phyloP scores from a whole-genome alignment of 2,888 invertebrate genomes.

The Conus canariensis region DNA sequence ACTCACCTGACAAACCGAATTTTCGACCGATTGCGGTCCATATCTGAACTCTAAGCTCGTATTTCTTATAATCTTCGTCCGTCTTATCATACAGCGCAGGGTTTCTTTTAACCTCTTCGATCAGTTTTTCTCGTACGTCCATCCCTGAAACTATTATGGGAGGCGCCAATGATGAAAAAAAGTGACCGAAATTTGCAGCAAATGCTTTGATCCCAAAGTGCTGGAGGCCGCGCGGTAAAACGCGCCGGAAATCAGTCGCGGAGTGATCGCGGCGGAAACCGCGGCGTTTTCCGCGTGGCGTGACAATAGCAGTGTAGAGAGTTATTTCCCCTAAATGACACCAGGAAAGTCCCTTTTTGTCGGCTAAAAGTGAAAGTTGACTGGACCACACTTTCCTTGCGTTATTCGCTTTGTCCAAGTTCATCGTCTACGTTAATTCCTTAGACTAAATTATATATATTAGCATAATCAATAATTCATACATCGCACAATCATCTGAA shows the following conservation, averaged over 20 bases:
- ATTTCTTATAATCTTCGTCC: constrained; percentile 12
- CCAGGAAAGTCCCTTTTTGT: not conserved
- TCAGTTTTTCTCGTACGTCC: not conserved
- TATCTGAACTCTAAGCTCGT: not conserved
- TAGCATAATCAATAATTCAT: too few species aligned
- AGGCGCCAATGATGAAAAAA: too few species aligned
- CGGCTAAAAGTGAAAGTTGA: not conserved
- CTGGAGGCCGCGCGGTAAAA: constrained; percentile 5
- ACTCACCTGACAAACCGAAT: not conserved
- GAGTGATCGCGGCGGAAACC: constrained; percentile 13
- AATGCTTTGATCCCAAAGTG: too few species aligned
- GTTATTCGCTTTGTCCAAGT: too few species aligned
- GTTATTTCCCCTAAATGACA: not conserved
- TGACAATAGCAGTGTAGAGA: not conserved
- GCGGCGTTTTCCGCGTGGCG: constrained; percentile 14
- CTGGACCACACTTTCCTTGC: too few species aligned
- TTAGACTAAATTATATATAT: too few species aligned
- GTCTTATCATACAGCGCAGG: not conserved
- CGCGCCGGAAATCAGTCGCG: constrained; percentile 18
- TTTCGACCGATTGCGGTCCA: not conserved
- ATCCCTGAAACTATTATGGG: not conserved
- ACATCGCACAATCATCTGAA: too few species aligned
- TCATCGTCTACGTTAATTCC: too few species aligned
- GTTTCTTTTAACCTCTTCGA: not conserved
- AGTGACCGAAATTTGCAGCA: too few species aligned